Evolutionary conservation across 2,113 vertebrate species (phyloP).

Genomic region (Turnix velox): DNA sequence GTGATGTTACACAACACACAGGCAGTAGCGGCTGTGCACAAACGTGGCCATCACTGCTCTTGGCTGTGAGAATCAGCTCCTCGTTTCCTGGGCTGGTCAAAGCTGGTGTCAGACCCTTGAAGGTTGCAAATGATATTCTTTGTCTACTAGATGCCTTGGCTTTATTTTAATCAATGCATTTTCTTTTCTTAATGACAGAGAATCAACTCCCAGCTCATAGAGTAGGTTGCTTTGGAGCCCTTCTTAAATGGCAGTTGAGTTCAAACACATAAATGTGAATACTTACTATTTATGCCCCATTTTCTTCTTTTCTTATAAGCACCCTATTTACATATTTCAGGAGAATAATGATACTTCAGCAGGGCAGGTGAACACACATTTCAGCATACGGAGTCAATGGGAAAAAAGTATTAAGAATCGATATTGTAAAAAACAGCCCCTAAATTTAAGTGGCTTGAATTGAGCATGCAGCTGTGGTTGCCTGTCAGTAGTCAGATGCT

Average conservation of each 20-base stretch:
- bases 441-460: slow-evolving; percentile 50
- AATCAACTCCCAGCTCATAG: neutral
- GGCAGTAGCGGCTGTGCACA: slow-evolving; percentile 27
- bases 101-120: neutral
- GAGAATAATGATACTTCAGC: slow-evolving; percentile 47
- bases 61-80: slow-evolving; percentile 21
- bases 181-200: slow-evolving; percentile 15
- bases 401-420: slow-evolving; percentile 30
- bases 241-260: neutral
- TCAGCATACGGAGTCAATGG: slow-evolving; percentile 11
- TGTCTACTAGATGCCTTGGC: neutral
- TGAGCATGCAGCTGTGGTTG: slow-evolving; percentile 40
- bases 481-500: slow-evolving; percentile 49
- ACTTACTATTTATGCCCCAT: slow-evolving; percentile 5
- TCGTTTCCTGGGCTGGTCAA: neutral
- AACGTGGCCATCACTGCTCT: neutral
- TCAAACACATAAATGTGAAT: neutral
- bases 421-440: slow-evolving; percentile 38
- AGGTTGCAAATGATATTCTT: neutral
- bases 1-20: slow-evolving; percentile 56
- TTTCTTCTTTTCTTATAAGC: slow-evolving; percentile 30
- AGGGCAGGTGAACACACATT: slow-evolving; percentile 50
- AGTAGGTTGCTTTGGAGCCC: neutral
- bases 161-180: slow-evolving; percentile 27
- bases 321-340: slow-evolving; percentile 33